Evolutionary conservation across 2,888 invertebrate species (phyloP).

Genomic region (Nesidiocoris tenuis): DNA sequence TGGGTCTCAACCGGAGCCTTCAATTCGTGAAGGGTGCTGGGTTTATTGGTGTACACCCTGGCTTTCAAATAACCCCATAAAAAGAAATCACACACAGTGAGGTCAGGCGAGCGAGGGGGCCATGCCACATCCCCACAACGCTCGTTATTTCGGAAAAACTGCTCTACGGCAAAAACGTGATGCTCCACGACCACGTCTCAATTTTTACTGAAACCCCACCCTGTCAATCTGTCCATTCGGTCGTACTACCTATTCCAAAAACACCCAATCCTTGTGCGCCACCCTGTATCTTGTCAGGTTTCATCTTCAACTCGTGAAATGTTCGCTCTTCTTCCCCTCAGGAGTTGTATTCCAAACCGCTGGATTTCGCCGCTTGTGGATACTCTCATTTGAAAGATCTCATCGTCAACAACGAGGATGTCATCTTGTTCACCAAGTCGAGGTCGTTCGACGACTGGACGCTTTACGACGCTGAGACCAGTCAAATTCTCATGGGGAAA

Average conservation of each 20-base stretch:
- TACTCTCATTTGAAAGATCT: constrained; percentile 17
- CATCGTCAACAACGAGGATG: constrained; percentile 11
- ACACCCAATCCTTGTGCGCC: too few species aligned
- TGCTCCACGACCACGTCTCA: too few species aligned
- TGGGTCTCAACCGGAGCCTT: constrained; percentile 3
- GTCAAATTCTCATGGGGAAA: not conserved
- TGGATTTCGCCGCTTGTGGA: constrained; percentile 7
- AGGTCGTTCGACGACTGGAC: constrained; percentile 8
- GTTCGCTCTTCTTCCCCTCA: too few species aligned
- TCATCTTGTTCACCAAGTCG: constrained; percentile 18
- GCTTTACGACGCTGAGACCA: constrained; percentile 14
- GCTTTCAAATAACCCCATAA: constrained; percentile 14
- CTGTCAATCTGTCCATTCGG: too few species aligned
- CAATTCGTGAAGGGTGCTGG: constrained; percentile 4
- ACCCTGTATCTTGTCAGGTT: too few species aligned
- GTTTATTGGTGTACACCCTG: constrained; percentile 5
- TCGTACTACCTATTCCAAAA: too few species aligned
- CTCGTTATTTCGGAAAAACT: too few species aligned
- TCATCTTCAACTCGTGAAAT: too few species aligned
- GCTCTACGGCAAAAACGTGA: too few species aligned
- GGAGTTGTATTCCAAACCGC: not conserved
- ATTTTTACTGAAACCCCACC: too few species aligned
- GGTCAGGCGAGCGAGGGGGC: constrained; percentile 16
- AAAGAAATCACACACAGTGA: constrained; percentile 20
- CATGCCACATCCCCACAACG: constrained; percentile 22